These are phyloP conservation scores for Macrochelys suwanniensis DNA, from an alignment of 2,797 vertebrate genomes.

Conservation along the genomic window DNA sequence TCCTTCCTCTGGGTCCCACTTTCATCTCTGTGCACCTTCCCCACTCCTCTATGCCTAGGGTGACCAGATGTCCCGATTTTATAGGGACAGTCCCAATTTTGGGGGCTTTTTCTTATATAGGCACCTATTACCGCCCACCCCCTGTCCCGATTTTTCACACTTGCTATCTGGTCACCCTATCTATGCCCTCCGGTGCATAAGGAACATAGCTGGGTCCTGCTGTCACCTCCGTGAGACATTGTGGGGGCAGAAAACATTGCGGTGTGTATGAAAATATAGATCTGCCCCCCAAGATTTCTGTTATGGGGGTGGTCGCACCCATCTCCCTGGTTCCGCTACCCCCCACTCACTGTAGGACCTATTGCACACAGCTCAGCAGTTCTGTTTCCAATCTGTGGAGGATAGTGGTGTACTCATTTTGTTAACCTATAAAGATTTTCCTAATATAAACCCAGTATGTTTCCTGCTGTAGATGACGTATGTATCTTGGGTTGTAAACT, in stretches of 20 bases:
- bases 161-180: too few relatives aligned
- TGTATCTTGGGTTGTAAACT: background rate
- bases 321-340: background rate
- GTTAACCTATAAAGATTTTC: background rate
- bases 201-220: background rate
- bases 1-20: background rate
- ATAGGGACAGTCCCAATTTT: too few relatives aligned
- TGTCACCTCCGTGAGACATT: background rate
- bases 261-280: too few relatives aligned
- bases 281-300: too few relatives aligned
- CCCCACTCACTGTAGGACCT: background rate
- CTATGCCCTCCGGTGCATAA: background rate
- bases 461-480: background rate
- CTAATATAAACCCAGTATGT: background rate
- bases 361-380: background rate
- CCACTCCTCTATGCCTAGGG: too few relatives aligned
- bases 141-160: too few relatives aligned
- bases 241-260: background rate
- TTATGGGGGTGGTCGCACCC: too few relatives aligned
- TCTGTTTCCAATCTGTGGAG: background rate
- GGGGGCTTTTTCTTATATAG: too few relatives aligned
- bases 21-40: background rate
- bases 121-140: too few relatives aligned
- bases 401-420: background rate
- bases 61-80: too few relatives aligned